These are phyloP conservation scores for Platichthys flesus DNA, from an alignment of 2,113 vertebrate genomes.

Conservation along the genomic window DNA sequence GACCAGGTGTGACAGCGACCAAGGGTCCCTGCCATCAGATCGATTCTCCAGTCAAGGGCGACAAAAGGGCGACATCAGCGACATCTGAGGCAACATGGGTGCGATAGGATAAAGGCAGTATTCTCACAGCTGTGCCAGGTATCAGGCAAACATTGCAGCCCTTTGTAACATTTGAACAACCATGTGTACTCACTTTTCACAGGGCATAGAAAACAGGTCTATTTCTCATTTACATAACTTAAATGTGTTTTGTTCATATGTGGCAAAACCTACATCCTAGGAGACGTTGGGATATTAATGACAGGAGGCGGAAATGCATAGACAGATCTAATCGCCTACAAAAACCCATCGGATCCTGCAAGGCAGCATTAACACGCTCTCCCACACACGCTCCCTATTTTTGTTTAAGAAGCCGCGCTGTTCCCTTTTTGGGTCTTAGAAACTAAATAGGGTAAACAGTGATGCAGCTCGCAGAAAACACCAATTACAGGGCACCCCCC, in stretches of 20 bases:
- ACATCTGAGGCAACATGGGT: background rate
- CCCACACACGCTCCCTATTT: constrained; percentile 59
- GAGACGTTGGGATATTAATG: constrained; percentile 7
- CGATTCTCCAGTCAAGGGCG: constrained; percentile 38
- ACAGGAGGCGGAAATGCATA: background rate
- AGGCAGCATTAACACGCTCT: constrained; percentile 45
- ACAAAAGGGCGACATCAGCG: background rate
- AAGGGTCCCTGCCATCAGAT: constrained; percentile 35
- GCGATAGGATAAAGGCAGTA: constrained; percentile 8
- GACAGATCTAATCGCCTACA: constrained; percentile 10
- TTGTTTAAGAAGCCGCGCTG: constrained; percentile 46
- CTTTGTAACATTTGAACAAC: constrained; percentile 46
- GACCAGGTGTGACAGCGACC: constrained; percentile 38
- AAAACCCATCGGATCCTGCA: constrained; percentile 14
- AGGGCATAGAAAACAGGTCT: constrained; percentile 3
- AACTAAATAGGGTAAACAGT: constrained; percentile 64
- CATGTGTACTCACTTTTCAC: constrained; percentile 8
- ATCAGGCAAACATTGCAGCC: constrained; percentile 51
- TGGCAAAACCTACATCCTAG: background rate
- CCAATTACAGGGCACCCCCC: constrained; percentile 70
- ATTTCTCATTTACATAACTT: background rate
- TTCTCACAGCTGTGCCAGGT: constrained; percentile 51
- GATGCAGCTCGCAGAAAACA: constrained; percentile 69
- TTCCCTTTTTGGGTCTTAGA: constrained; percentile 46
- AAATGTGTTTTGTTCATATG: background rate